Evolutionary conservation across 1,140 invertebrate genomes (phyloP), one percentile per base, ranked within the genome.

Genomic region (Hyposmocoma kahamanoa): DNA sequence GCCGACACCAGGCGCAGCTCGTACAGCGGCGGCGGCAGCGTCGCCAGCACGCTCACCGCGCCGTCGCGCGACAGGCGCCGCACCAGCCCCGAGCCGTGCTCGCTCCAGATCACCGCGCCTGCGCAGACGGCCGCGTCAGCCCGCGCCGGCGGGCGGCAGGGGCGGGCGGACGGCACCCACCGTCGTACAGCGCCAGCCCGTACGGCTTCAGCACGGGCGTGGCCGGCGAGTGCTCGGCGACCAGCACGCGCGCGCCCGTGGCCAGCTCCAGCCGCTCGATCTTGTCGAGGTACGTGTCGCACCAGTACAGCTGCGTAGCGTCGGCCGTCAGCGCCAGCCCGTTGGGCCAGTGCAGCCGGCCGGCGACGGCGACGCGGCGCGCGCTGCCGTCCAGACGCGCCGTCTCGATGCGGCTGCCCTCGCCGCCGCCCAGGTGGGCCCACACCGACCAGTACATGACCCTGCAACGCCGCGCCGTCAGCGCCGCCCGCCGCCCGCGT

Each of bases 261-360:
- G 94, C 88, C 32, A 96, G 86, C 50, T 90, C 87, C 46, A 96
- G 87, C 1, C 92, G 92, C 78, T 97, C 95, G 1, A 97, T 92
- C 65, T 87, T 91, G 55, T 90, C 88, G 17, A 91, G 72, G 59
- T 92, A 91, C 1, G 90, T 89, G 61, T 95, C 93, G 6, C 95
- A 92, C 90, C 97, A 95, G 60, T 94, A 92, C 2, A 92, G 84
- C 50, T 90, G 86, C 20, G 92, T 88, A 17, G 89, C 91, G 15
- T 90, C 89, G 56, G 91, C 91, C 78, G 98, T 95, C 26, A 98
- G 90, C 2, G 94, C 91, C 11, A 99, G 85, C 11, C 95, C 95
- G 84, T 92, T 95, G 1, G 97, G 97, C 94, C 94, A 97, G 34
- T 90, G 85, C 51, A 97, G 56, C 4, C 90, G 84, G 1, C 83